phyloP scores from a whole-genome alignment of 1,140 invertebrate species.

The Ips nitidus region DNA sequence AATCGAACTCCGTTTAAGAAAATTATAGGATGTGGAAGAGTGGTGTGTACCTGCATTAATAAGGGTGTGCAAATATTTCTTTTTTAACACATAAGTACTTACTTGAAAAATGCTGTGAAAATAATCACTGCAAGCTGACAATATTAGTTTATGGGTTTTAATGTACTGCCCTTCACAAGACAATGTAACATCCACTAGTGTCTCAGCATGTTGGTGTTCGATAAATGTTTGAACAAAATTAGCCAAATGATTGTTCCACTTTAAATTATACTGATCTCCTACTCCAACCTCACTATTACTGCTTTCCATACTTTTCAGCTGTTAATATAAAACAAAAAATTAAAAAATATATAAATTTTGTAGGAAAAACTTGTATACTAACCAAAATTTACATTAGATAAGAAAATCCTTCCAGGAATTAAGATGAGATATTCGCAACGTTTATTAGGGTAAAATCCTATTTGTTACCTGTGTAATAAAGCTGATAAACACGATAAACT shows the following conservation, averaged over 20 bases:
- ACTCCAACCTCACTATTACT: background rate
- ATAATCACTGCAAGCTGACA: slow-evolving; percentile 61
- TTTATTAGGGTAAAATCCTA: too few species aligned
- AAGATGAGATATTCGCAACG: too few species aligned
- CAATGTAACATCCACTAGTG: slow-evolving; percentile 61
- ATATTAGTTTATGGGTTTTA: slow-evolving; percentile 61
- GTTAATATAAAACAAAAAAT: too few species aligned
- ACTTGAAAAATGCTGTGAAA: slow-evolving; percentile 55
- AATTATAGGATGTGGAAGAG: slow-evolving; percentile 55
- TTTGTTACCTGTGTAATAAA: too few species aligned
- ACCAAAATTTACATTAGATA: too few species aligned
- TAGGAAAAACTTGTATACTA: too few species aligned
- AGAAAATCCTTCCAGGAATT: too few species aligned
- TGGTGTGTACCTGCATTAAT: slow-evolving; percentile 51
- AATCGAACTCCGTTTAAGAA: slow-evolving; percentile 57
- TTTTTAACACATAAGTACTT: background rate
- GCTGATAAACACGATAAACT: too few species aligned
- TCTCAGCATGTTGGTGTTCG: slow-evolving; percentile 56
- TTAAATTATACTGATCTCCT: slow-evolving; percentile 56
- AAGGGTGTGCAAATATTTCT: background rate
- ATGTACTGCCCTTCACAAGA: slow-evolving; percentile 59
- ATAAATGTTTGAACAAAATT: slow-evolving; percentile 61
- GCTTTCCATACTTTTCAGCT: background rate
- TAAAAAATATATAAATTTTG: too few species aligned
- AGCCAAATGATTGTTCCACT: slow-evolving; percentile 59